Evolutionary conservation across 1,140 invertebrate species (phyloP).

Genomic region (Drosophila chauvacae): DNA sequence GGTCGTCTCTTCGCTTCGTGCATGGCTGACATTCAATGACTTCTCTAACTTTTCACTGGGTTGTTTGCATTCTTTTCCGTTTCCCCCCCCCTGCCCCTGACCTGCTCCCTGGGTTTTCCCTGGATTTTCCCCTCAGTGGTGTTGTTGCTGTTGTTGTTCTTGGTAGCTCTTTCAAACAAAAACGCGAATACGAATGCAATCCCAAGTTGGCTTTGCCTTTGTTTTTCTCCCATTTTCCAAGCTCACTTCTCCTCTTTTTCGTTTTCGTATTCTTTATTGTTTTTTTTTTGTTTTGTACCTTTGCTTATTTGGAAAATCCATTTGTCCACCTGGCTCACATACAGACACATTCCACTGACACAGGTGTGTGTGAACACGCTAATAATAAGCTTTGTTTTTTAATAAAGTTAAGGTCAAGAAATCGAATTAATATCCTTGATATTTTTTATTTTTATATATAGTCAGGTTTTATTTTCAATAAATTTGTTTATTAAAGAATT

Average conservation of each 20-base stretch:
- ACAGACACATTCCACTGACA: slow-evolving; percentile 1
- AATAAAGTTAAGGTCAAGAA: too few species aligned
- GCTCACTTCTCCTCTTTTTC: neutral
- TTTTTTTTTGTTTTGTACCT: slow-evolving; percentile 13
- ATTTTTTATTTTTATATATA: too few species aligned
- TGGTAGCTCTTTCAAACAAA: slow-evolving; percentile 69
- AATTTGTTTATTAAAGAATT: neutral
- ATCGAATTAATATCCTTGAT: too few species aligned
- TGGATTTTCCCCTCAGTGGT: neutral
- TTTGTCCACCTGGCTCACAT: slow-evolving; percentile 68
- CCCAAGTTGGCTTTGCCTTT: slow-evolving; percentile 54
- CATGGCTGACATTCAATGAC: slow-evolving; percentile 83
- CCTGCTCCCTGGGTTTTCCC: neutral
- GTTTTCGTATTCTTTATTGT: neutral
- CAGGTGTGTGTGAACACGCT: slow-evolving; percentile 5
- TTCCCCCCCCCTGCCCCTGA: neutral
- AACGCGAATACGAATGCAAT: slow-evolving; percentile 66
- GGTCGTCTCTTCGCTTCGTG: slow-evolving; percentile 49
- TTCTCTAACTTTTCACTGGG: slow-evolving; percentile 78
- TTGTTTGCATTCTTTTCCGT: slow-evolving; percentile 58
- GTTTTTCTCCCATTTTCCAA: slow-evolving; percentile 13
- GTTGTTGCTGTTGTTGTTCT: slow-evolving; percentile 69
- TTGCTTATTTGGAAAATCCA: slow-evolving; percentile 77
- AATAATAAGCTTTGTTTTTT: neutral
- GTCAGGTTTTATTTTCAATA: neutral